phyloP scores from a whole-genome alignment of 2,888 invertebrate species.

The Aquatica leii region DNA sequence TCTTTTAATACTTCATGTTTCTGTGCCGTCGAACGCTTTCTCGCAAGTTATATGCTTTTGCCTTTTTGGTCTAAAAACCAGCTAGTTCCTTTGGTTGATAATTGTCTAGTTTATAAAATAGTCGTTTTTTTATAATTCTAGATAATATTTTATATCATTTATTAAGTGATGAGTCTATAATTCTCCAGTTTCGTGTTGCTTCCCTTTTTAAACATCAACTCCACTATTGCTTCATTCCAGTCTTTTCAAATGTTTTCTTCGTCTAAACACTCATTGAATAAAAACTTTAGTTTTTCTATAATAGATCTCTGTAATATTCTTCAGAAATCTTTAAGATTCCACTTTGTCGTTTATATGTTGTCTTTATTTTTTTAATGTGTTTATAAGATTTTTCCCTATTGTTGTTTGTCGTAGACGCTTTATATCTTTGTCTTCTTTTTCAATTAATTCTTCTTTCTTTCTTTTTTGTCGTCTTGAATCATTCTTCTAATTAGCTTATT shows the following conservation, averaged over 20 bases:
- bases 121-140: background rate
- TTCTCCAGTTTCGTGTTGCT: slow-evolving; percentile 1
- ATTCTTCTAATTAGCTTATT: background rate
- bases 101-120: slow-evolving; percentile 1
- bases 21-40: slow-evolving; percentile 2
- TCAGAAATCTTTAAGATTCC: background rate
- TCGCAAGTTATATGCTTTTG: slow-evolving; percentile 4
- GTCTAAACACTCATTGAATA: slow-evolving; percentile 8
- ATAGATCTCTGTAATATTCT: background rate
- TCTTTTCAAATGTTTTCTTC: background rate
- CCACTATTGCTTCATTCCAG: slow-evolving; percentile 4
- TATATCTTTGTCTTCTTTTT: slow-evolving; percentile 9
- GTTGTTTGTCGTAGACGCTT: too few species aligned
- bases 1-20: slow-evolving; percentile 5
- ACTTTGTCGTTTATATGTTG: too few species aligned
- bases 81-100: slow-evolving; percentile 1
- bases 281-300: background rate
- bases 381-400: too few species aligned
- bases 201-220: slow-evolving; percentile 9
- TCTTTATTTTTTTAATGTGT: too few species aligned
- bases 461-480: background rate
- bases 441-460: slow-evolving; percentile 4
- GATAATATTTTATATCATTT: slow-evolving; percentile 1
- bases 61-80: slow-evolving; percentile 7
- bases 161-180: background rate